phyloP scores from a whole-genome alignment of 1,140 invertebrate genomes.

The Spodoptera litura region DNA sequence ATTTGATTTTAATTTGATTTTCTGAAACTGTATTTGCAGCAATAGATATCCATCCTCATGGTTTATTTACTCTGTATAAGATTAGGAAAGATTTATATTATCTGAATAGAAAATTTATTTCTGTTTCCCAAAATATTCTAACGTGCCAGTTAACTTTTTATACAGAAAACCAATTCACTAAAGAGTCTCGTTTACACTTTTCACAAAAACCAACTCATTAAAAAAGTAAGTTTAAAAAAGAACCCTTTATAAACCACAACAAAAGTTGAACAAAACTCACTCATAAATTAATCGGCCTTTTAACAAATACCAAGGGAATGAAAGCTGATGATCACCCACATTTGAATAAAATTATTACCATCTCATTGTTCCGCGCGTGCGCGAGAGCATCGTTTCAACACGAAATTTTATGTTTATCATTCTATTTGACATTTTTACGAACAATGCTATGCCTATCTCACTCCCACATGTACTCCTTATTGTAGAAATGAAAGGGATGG shows the following conservation, averaged over 20 bases:
- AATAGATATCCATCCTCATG: too few relatives aligned
- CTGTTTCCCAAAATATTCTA: too few relatives aligned
- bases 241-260: constrained; percentile 35
- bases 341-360: constrained; percentile 73
- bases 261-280: constrained; percentile 51
- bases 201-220: neutral
- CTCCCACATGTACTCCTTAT: constrained; percentile 55
- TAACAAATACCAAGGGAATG: constrained; percentile 54
- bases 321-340: constrained; percentile 55
- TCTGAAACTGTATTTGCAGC: too few relatives aligned
- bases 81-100: too few relatives aligned
- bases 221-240: neutral
- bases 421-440: constrained; percentile 83
- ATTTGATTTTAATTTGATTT: neutral
- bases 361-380: constrained; percentile 66
- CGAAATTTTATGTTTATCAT: constrained; percentile 83
- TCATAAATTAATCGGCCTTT: constrained; percentile 59
- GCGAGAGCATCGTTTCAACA: constrained; percentile 71
- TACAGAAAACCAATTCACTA: too few relatives aligned
- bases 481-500: constrained; percentile 62
- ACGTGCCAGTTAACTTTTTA: too few relatives aligned
- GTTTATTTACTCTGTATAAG: too few relatives aligned
- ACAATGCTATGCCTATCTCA: constrained; percentile 73
- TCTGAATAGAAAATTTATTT: too few relatives aligned
- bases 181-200: too few relatives aligned